Evolutionary conservation across 2,888 invertebrate species (phyloP).

Genomic region (Idaea dimidiata): DNA sequence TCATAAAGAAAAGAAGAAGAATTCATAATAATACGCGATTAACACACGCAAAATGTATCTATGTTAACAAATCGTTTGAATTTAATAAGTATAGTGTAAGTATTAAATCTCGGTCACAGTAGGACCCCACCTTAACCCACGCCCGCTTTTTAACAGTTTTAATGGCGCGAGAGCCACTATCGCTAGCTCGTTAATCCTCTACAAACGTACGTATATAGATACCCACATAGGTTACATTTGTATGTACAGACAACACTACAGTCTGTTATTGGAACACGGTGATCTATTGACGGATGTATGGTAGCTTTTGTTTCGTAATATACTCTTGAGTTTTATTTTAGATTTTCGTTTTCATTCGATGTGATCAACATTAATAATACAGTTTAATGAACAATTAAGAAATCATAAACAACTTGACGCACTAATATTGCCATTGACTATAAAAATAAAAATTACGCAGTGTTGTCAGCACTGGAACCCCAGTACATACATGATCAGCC

Average conservation of each 20-base stretch:
- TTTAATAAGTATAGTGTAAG: background rate
- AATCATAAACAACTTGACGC: no score
- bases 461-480: no score
- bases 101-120: constrained; percentile 21
- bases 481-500: no score
- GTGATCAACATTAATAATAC: no score
- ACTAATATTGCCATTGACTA: no score
- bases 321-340: no score
- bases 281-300: background rate
- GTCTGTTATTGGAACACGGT: background rate
- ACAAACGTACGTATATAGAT: background rate
- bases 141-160: constrained; percentile 63
- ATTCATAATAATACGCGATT: no score
- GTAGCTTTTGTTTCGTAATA: background rate
- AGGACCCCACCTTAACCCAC: constrained; percentile 26
- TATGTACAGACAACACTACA: background rate
- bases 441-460: no score
- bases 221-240: background rate
- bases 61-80: background rate
- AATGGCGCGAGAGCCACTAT: constrained; percentile 63
- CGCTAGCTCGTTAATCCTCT: constrained; percentile 55
- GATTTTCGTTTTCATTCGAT: no score
- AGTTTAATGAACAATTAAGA: no score
- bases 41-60: no score
- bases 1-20: no score